Evolutionary conservation across 1,140 invertebrate species (phyloP), one percentile per base, ranked within the genome.

Genomic region (Hyphantria cunea): DNA sequence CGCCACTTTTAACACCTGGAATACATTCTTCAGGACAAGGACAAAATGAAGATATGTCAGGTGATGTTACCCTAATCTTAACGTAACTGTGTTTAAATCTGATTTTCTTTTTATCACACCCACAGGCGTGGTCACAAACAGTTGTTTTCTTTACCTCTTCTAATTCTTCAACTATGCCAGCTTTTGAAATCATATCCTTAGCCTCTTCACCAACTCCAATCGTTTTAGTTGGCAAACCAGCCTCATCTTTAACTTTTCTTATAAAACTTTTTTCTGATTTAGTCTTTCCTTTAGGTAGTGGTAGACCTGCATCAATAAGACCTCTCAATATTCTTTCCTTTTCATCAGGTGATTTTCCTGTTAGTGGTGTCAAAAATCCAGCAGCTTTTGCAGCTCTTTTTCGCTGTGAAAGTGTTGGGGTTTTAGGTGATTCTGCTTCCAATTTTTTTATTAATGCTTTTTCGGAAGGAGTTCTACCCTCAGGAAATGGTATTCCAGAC

Each of bases 51-150:
- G 84, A 82, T 68, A 84, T 76, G 58, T 86, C 82, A 32, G 84
- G 80, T 13, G 82, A 86, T 44, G 82, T 83, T 10, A 86, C 80
- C 70, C 72, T 76, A 51, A 86, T 84, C 67, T 84, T 84, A 7
- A 83, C 78, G 37, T 83, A 84, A 53, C 82, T 86, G 52, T 86
- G 78, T 60, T 86, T 86, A 68, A 86, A 86, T 68, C 74, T 70
- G 50, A 86, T 84, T 78, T 86, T 86, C 44, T 83, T 86, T 61
- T 79, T 82, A 50, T 86, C 78, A 70, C 82, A 86, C 9, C 84
- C 84, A 70, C 82, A 84, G 15, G 64, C 82, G 34, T 72, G 70
- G 41, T 86, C 84, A 66, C 84, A 86, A 14, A 66, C 83, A 13
- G 77, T 82, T 11, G 73, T 80, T 76, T 80, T 84, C 5, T 25